These are phyloP conservation scores for Cotesia typhae DNA, from an alignment of 1,140 invertebrate genomes.

Conservation along the genomic window DNA sequence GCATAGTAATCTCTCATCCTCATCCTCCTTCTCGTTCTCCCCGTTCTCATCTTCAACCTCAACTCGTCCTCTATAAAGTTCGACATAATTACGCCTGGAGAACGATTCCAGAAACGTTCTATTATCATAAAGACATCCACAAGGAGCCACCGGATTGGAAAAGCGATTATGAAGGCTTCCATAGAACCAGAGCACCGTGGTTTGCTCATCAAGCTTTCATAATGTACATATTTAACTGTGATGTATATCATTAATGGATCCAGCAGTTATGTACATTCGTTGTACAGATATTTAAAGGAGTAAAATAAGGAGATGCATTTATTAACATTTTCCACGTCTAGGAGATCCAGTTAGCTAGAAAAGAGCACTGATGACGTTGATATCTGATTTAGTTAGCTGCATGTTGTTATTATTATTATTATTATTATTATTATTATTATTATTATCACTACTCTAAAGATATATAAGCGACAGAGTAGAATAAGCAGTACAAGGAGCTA, in stretches of 20 bases:
- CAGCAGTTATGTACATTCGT: neutral
- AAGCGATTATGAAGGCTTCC: conserved; percentile 16
- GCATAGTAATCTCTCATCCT: neutral
- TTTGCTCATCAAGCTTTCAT: conserved; percentile 23
- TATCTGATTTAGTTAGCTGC: neutral
- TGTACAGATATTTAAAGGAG: neutral
- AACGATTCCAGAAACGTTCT: conserved; percentile 32
- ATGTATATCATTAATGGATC: neutral
- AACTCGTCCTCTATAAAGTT: neutral
- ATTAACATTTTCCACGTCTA: neutral
- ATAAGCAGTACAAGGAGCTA: neutral
- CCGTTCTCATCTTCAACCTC: neutral
- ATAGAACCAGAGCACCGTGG: neutral
- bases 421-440: neutral
- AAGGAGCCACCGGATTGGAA: conserved; percentile 9
- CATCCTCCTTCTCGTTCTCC: conserved; percentile 28
- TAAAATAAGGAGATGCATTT: neutral
- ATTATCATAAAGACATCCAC: conserved; percentile 28
- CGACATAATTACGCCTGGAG: conserved; percentile 36
- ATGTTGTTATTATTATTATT: neutral
- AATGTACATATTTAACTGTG: conserved; percentile 6
- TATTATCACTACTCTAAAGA: no score
- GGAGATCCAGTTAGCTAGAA: no score
- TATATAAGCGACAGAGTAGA: no score
- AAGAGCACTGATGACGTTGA: neutral